Evolutionary conservation across 2,113 vertebrate species (phyloP).

Genomic region (Eptesicus fuscus): DNA sequence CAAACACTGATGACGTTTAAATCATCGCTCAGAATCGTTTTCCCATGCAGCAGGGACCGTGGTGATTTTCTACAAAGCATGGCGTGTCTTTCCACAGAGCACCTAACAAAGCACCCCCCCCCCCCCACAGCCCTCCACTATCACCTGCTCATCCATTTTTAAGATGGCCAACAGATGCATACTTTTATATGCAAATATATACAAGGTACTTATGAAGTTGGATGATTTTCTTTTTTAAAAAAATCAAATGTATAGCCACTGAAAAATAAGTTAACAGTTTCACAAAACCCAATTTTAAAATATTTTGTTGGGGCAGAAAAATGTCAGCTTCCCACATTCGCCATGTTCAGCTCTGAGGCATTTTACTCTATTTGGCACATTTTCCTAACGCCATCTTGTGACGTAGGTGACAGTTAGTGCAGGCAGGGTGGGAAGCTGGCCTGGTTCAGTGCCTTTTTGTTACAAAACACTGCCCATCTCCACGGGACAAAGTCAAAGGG

Average conservation of each 20-base stretch:
- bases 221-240: background rate
- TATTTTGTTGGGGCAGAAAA: constrained; percentile 14
- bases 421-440: background rate
- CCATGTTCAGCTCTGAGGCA: background rate
- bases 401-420: background rate
- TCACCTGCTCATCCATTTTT: background rate
- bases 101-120: background rate
- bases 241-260: background rate
- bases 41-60: constrained; percentile 68
- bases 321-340: background rate
- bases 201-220: constrained; percentile 9
- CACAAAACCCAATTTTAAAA: background rate
- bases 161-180: background rate
- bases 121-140: background rate
- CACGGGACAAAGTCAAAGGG: background rate
- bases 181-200: constrained; percentile 50
- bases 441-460: background rate
- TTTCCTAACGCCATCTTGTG: background rate
- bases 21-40: background rate
- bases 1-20: constrained; percentile 37
- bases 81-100: background rate
- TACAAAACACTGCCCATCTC: background rate
- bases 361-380: background rate
- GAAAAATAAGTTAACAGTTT: background rate
- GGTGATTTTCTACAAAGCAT: constrained; percentile 33